A percentile compares a stretch with the other conserved stretches of the same genome.
Conservation (phyloP, 1,140 invertebrate species). For the Ostrea denselamellosa region DNA sequence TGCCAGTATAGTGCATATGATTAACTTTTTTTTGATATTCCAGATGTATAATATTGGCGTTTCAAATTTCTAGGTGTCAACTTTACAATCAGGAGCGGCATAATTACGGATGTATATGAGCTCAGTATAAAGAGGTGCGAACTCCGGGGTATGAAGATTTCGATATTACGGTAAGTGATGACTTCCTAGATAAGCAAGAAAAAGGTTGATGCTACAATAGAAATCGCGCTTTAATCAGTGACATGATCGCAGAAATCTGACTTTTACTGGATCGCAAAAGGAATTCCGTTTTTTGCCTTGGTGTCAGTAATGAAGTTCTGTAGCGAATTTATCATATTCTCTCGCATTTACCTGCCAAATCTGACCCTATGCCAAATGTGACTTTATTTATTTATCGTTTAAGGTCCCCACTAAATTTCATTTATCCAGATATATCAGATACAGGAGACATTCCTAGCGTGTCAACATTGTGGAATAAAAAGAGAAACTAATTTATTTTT, state of each 20-base stretch:
- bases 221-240: background rate
- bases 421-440: conserved; percentile 10
- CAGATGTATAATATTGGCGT: background rate
- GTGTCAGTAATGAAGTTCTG: conserved; percentile 8
- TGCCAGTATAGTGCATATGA: conserved; percentile 5
- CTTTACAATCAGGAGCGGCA: background rate
- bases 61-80: conserved; percentile 24
- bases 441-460: conserved; percentile 17
- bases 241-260: background rate
- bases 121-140: background rate
- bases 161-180: background rate
- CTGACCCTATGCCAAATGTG: conserved; percentile 21
- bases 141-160: background rate
- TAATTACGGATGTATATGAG: background rate
- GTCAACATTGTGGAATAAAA: conserved; percentile 29
- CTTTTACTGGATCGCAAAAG: background rate
- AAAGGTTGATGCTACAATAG: background rate
- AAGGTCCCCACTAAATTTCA: conserved; percentile 27
- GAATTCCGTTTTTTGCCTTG: background rate
- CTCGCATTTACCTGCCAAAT: conserved; percentile 17
- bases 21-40: conserved; percentile 8
- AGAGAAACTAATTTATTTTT: conserved; percentile 38
- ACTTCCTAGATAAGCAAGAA: background rate
- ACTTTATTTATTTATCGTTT: conserved; percentile 30
- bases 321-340: conserved; percentile 19